phyloP scores from a whole-genome alignment of 2,888 invertebrate genomes.

The Plebejus melissa region DNA sequence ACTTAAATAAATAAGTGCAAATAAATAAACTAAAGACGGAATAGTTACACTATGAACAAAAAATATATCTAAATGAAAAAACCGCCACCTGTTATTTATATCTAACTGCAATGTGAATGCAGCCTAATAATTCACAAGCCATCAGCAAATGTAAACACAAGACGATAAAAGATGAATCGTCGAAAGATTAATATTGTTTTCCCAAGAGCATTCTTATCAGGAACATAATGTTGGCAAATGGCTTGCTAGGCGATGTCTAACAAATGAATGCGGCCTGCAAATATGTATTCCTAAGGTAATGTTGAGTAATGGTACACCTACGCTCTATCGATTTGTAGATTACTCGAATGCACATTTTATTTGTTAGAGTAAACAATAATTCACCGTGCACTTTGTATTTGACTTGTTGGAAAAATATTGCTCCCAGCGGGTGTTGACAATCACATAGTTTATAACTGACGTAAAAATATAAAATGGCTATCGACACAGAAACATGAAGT shows the following conservation, averaged over 20 bases:
- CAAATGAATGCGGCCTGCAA: slow-evolving; percentile 43
- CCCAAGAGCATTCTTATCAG: slow-evolving; percentile 52
- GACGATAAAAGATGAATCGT: slow-evolving; percentile 69
- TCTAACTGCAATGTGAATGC: slow-evolving; percentile 42
- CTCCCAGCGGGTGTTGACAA: slow-evolving; percentile 3
- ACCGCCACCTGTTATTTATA: background rate
- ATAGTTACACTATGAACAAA: background rate
- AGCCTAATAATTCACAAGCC: slow-evolving; percentile 55
- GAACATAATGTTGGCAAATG: slow-evolving; percentile 65
- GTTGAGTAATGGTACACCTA: slow-evolving; percentile 35
- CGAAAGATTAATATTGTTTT: slow-evolving; percentile 62
- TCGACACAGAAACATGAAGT: background rate
- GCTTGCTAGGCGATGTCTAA: slow-evolving; percentile 46
- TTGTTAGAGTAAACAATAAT: slow-evolving; percentile 23
- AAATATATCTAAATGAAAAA: background rate
- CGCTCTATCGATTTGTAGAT: slow-evolving; percentile 34
- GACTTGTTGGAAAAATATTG: slow-evolving; percentile 5
- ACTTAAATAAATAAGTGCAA: background rate
- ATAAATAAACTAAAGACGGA: background rate
- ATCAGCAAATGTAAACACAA: slow-evolving; percentile 53
- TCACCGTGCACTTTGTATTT: slow-evolving; percentile 16
- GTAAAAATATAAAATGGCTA: background rate
- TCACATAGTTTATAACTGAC: background rate
- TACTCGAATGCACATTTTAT: slow-evolving; percentile 29
- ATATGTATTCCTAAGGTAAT: slow-evolving; percentile 33